These are phyloP conservation scores for Stegana nigrithorax DNA, from an alignment of 2,888 invertebrate genomes.

Conservation along the genomic window DNA sequence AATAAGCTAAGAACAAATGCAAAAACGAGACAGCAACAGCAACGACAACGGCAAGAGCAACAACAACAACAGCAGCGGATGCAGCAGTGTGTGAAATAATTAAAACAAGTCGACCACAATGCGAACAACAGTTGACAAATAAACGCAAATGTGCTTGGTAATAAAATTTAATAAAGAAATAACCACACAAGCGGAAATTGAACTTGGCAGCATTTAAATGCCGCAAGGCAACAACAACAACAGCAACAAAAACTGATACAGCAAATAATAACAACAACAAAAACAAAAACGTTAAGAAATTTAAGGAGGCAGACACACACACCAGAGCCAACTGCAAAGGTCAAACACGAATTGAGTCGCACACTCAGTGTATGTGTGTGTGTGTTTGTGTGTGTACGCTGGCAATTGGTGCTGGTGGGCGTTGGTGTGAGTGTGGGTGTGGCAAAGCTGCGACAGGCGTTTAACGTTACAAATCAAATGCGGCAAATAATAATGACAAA, in stretches of 20 bases:
- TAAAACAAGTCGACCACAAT: background rate
- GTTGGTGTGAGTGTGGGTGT: background rate
- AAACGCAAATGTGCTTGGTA: background rate
- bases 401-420: background rate
- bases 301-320: too few species aligned
- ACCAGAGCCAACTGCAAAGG: background rate
- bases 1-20: too few species aligned
- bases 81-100: too few species aligned
- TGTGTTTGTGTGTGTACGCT: background rate
- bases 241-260: too few species aligned
- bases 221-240: conserved; percentile 1
- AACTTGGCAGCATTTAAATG: background rate
- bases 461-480: conserved; percentile 28
- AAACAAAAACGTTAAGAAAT: too few species aligned
- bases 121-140: background rate
- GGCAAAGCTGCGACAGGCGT: too few species aligned
- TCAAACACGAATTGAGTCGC: background rate
- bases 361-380: background rate
- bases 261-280: too few species aligned
- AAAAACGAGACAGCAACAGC: background rate
- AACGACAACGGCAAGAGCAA: too few species aligned
- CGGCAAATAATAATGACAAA: conserved; percentile 23
- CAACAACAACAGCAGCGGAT: too few species aligned
- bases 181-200: conserved; percentile 17
- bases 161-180: conserved; percentile 17